Base-by-base conservation (phyloP, 2,113 vertebrate genomes). In the Scopus umbretta region DNA sequence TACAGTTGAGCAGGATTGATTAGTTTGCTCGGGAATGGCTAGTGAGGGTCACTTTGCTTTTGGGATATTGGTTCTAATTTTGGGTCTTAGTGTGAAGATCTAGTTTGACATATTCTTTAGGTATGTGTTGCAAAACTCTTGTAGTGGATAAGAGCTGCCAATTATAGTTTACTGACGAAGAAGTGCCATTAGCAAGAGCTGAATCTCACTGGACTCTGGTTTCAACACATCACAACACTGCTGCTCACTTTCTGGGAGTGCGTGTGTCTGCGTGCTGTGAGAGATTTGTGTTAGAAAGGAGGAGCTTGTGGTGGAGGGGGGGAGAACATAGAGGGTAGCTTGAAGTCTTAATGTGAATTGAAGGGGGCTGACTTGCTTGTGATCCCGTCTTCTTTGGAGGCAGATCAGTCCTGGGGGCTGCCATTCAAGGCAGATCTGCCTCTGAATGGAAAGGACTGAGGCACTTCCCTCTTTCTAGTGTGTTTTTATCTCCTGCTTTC, bases 401-500 rank as follows among this genome's bases (percentile, higher is more conserved):
- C 67, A 65, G 62, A 52, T 74, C 91, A 42, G 65, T 92, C 71
- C 80, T 84, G 45, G 94, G 80, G 88, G 49, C 80, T 97, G 76
- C 88, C 49, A 79, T 95, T 96, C 95, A 96, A 52, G 42, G 82
- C 81, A 84, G 68, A 82, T 95, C 87, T 93, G 86, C 88, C 83
- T 95, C 86, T 97, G 95, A 95, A 94, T 94, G 73, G 71, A 62
- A 86, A 84, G 38, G 45, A 32, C 50, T 29, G 74, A 74, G 38
- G 49, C 68, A 83, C 47, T 93, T 87, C 45, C 52, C 56, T 65
- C 9, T 70, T 86, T 94, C 62, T 75, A 17, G 43, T 32, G 72
- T 7, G 70, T 65, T 56, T 90, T 91, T 74, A 61, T 92, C 42
- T 43, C 65, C 20, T 23, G 56, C 25, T 72, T 87, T 86, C 76